These are phyloP conservation scores for zebrafish (Danio rerio) DNA, from an alignment of 2,113 vertebrate species.

Conservation along the genomic window GRCz12tu NC_133200.1:14421501-14422000, in stretches of 20 bases:
- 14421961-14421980: background rate
- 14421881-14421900: constrained; percentile 38
- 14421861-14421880: constrained; percentile 34
- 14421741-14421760: background rate
- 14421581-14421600: constrained; percentile 76
- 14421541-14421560: constrained; percentile 88
- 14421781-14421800: background rate
- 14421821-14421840: background rate
- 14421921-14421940: background rate
- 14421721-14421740: too few relatives aligned
- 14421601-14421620: constrained; percentile 79
- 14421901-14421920: background rate
- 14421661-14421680: background rate
- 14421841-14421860: background rate
- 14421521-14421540: constrained; percentile 66
- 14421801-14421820: background rate
- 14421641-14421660: constrained; percentile 65
- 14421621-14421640: constrained; percentile 71
- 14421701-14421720: background rate
- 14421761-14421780: background rate
- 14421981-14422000: background rate
- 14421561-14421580: constrained; percentile 84
- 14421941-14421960: constrained; percentile 8
- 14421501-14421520: background rate
- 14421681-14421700: background rate